Percentiles rank a stretch among this genome's conserved stretches.
Evolutionary conservation across 2,797 vertebrate genomes (phyloP).

Genomic region (Pipistrellus pipistrellus): DNA sequence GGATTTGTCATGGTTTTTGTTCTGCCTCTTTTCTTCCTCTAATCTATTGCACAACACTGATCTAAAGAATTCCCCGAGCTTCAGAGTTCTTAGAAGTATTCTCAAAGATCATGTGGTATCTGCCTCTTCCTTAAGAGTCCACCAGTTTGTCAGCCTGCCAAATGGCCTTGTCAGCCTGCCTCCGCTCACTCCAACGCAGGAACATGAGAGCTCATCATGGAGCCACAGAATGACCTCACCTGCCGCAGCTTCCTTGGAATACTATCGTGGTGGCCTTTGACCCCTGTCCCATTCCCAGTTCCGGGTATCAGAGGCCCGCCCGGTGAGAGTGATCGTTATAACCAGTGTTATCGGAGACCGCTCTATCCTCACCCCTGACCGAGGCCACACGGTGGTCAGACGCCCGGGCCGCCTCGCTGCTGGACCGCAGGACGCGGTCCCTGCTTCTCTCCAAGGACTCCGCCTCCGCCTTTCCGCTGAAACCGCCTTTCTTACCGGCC

Average conservation of each 20-base stretch:
- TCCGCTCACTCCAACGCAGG: neutral
- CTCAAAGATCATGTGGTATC: neutral
- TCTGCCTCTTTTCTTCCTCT: neutral
- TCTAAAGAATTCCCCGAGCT: neutral
- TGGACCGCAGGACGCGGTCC: no score
- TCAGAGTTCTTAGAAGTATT: neutral
- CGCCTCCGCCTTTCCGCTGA: neutral
- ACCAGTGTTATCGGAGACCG: neutral
- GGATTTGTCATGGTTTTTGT: neutral
- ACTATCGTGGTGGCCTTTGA: neutral
- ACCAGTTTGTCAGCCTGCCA: neutral
- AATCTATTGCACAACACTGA: neutral
- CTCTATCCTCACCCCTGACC: neutral
- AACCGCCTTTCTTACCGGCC: neutral
- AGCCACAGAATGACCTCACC: neutral
- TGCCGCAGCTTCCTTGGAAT: neutral
- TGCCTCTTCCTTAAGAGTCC: neutral
- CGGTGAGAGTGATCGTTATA: neutral
- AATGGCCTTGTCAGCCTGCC: neutral
- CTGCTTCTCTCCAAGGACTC: neutral
- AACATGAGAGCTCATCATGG: neutral
- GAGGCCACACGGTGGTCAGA: neutral
- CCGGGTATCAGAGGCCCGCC: neutral
- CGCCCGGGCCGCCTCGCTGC: neutral
- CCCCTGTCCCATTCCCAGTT: neutral